Base-by-base conservation (phyloP, 2,888 invertebrate genomes). In the Mechanitis messenoides region DNA sequence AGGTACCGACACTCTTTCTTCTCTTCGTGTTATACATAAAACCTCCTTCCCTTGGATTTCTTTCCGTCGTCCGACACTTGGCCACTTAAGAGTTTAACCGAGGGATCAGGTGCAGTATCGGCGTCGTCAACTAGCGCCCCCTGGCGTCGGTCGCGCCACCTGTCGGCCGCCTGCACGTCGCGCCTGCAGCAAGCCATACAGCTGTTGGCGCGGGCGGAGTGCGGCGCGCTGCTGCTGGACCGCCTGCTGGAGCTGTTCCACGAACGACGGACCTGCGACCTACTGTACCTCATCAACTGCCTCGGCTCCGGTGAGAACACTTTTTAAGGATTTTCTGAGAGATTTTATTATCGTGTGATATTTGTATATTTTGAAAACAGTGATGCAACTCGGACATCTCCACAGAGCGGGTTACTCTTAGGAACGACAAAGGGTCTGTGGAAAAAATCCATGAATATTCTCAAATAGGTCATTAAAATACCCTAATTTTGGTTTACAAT, bases 131-230 rank as follows among this genome's bases (percentile, higher is more conserved):
- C 20, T 20, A 20, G 20, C 20, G 20, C 88, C 3, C 91, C 92
- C 0, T 95, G 95, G 95, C 92, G 92, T 62, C 83, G 85, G 56
- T 93, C 93, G 63, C 91, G 91, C 60, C 92, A 93, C 79, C 84
- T 95, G 57, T 85, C 91, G 11, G 72, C 78, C 33, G 74, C 74
- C 2, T 84, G 92, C 55, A 75, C 88, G 62, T 65, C 71, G 0
- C 90, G 92, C 55, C 77, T 95, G n/a, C 84, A 87, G 55, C 82
- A 83, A 28, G 83, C 93, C 47, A 93, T 93, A 70, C 74, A 72
- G 55, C 75, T 91, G 66, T 77, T 95, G 42, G 93, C 92, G 11
- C 79, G 81, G 56, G 87, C 91, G 3, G 91, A 91, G 56, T 89
- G 92, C 58, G 80, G 89, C 0, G 88, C 91, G 68, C 81, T 94